Conservation (phyloP, 2,797 vertebrate genomes). For the Chloroceryle amazona region DNA sequence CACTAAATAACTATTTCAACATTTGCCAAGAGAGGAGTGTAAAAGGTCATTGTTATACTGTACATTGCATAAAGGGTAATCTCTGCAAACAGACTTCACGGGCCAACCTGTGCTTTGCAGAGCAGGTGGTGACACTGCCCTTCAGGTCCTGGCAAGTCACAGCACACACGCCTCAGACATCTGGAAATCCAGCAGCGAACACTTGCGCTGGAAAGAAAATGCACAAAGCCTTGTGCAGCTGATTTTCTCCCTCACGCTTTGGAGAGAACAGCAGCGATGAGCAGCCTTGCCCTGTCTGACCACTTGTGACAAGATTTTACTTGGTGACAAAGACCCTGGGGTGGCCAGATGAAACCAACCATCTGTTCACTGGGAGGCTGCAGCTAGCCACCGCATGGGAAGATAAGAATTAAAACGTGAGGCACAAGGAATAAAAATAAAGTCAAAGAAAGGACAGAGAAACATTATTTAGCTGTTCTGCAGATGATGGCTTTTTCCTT, state of each 20-base stretch:
- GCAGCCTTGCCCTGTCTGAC: slow-evolving; percentile 19
- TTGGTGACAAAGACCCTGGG: slow-evolving; percentile 12
- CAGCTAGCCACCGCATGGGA: background rate
- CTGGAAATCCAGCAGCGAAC: slow-evolving; percentile 41
- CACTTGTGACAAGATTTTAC: slow-evolving; percentile 16
- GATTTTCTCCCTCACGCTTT: background rate
- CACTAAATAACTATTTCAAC: background rate
- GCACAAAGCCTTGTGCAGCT: slow-evolving; percentile 43
- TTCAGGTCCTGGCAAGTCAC: slow-evolving; percentile 1
- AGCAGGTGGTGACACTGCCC: slow-evolving; percentile 56
- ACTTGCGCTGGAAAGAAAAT: background rate
- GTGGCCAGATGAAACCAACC: slow-evolving; percentile 36
- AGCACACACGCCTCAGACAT: slow-evolving; percentile 6
- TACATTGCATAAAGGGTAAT: background rate
- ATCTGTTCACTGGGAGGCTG: slow-evolving; percentile 29
- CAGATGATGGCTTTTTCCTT: background rate
- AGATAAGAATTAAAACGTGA: background rate
- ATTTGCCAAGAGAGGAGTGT: background rate
- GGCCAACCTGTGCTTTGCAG: background rate
- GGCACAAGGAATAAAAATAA: background rate
- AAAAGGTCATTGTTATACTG: background rate
- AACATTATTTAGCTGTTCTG: background rate
- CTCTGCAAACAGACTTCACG: slow-evolving; percentile 15
- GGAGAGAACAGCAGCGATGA: background rate
- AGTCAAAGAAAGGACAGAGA: background rate